Percentiles rank a stretch among this genome's conserved stretches.
phyloP scores from a whole-genome alignment of 2,113 vertebrate genomes.

The Phyllostomus hastatus region DNA sequence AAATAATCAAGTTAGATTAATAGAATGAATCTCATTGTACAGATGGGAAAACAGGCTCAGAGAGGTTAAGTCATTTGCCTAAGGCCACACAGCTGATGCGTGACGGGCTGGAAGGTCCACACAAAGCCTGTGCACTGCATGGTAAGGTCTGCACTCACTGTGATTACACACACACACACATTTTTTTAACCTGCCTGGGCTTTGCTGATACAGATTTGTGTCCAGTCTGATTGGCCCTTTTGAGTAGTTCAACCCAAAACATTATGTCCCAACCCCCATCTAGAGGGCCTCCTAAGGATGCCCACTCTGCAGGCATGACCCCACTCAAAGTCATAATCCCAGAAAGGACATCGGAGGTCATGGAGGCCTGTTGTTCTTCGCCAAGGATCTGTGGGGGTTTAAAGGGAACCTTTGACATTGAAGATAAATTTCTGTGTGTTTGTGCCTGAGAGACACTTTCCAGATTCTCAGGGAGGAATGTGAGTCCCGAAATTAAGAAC shows the following conservation, averaged over 20 bases:
- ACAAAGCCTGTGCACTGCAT: not conserved
- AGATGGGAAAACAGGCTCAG: conserved; percentile 2
- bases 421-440: not conserved
- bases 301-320: not conserved
- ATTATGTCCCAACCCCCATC: not conserved
- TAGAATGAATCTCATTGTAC: not conserved
- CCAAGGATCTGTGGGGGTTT: not conserved
- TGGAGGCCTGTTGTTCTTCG: not conserved
- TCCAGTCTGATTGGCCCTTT: not conserved
- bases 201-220: not conserved
- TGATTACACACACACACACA: no score
- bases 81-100: not conserved
- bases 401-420: not conserved
- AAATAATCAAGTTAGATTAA: not conserved
- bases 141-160: not conserved
- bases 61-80: not conserved
- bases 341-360: not conserved
- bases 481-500: not conserved
- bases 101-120: not conserved
- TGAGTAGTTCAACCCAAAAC: not conserved
- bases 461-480: not conserved
- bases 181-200: not conserved
- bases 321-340: not conserved
- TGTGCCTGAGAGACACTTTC: not conserved
- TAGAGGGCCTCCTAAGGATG: not conserved